A percentile compares a stretch with the other conserved stretches of the same genome.
Evolutionary conservation across 2,113 vertebrate genomes (phyloP).

Genomic region (Cichladusa arquata): DNA sequence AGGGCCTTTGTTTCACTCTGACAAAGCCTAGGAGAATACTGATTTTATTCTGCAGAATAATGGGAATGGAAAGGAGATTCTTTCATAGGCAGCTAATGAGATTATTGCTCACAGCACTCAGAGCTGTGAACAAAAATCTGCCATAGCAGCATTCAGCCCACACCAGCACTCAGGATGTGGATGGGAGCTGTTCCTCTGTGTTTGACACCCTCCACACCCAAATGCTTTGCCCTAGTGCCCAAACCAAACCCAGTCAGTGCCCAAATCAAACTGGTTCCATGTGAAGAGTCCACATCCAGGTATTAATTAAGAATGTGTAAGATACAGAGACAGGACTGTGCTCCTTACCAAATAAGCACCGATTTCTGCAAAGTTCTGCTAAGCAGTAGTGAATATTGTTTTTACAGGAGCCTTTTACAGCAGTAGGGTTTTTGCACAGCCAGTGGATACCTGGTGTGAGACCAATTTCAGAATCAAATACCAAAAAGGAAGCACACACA

Average conservation of each 20-base stretch:
- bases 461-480: neutral
- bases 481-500: neutral
- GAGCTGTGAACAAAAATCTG: neutral
- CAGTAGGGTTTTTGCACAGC: neutral
- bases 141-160: neutral
- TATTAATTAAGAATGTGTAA: neutral
- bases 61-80: neutral
- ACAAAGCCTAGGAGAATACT: neutral
- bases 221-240: neutral
- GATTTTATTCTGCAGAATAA: neutral
- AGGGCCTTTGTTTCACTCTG: neutral
- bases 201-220: neutral
- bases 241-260: neutral
- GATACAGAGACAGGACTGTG: neutral
- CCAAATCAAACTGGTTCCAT: neutral
- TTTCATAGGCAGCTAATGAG: neutral
- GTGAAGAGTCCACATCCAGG: neutral
- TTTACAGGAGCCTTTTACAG: neutral
- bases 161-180: fast-evolving
- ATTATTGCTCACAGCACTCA: neutral
- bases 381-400: neutral
- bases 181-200: neutral
- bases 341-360: neutral
- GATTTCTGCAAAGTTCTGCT: neutral
- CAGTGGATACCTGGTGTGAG: neutral